Base-by-base conservation (phyloP, 1,140 invertebrate species). In the Hydropsyche tenuis region DNA sequence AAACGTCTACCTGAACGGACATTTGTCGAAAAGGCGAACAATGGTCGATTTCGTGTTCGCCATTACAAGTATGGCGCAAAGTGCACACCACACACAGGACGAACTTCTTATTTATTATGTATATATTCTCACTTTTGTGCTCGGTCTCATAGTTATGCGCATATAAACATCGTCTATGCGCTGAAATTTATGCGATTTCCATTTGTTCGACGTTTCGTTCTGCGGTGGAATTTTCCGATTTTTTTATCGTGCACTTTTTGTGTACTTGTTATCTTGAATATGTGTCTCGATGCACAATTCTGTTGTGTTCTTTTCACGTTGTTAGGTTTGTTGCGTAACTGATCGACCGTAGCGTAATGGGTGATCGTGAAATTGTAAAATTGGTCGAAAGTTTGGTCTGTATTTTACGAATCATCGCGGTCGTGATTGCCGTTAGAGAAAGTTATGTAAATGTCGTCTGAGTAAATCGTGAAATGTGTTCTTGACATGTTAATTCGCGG, bases 131-230 rank as follows among this genome's bases (percentile, higher is more conserved):
- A 53, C 48, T 53, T 53, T 53, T 53, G 48, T 53, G 20, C 48
- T 16, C 20, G 48, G 48, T 16, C 48, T 53, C 48, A 53, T 53
- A 53, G n/a, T 53, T 53, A 53, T 53, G 48, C 48, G 48, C 48
- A 53, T 53, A 53, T 53, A 53, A 53, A 53, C 48, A 53, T 53
- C 48, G 48, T 53, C 20, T 18, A 20, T 53, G 16, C 20, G 48
- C 48, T 53, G 48, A 53, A 53, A 53, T 53, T 53, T 53, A 53
- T 53, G 48, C 48, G 48, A 53, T 53, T 53, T 53, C 48, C 48
- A 53, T 53, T 53, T 18, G 48, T 53, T 53, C 48, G 18, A 16
- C 16, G 48, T 18, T 53, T 53, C 16, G 5, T 9, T 20, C n/a
- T 20, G 7, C 16, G 18, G 3, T 37, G 3, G 48, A 53, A 6